Evolutionary conservation across 2,888 invertebrate species (phyloP).

Genomic region (Eupeodes luniger): DNA sequence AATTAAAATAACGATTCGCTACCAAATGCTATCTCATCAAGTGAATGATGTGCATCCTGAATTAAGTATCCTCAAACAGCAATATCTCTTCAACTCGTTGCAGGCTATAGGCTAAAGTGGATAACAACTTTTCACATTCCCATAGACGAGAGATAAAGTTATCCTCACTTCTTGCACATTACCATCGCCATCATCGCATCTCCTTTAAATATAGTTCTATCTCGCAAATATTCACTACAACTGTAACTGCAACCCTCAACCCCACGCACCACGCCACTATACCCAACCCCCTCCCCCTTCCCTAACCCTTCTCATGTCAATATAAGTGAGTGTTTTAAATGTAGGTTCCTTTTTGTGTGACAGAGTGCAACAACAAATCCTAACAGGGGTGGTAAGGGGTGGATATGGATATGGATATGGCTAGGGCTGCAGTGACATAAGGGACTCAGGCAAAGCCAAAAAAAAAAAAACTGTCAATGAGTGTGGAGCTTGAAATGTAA

Average conservation of each 20-base stretch:
- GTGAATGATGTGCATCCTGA: constrained; percentile 63
- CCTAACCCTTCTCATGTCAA: neutral
- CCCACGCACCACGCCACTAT: too few relatives aligned
- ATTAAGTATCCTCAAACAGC: constrained; percentile 70
- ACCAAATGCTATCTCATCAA: constrained; percentile 68
- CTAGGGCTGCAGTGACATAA: neutral
- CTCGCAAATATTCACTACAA: neutral
- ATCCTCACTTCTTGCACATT: constrained; percentile 32
- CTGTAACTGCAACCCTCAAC: neutral
- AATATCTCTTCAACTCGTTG: constrained; percentile 55
- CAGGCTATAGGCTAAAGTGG: constrained; percentile 33
- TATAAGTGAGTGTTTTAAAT: neutral
- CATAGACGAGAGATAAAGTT: constrained; percentile 45
- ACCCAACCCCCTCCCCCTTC: neutral
- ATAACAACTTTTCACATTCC: constrained; percentile 57
- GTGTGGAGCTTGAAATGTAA: constrained; percentile 6
- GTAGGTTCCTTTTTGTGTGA: neutral
- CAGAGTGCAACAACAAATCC: constrained; percentile 29
- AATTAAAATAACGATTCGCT: constrained; percentile 70
- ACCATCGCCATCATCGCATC: neutral
- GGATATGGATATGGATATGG: neutral
- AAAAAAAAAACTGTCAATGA: constrained; percentile 40
- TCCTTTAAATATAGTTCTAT: constrained; percentile 1
- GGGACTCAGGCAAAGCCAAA: constrained; percentile 10
- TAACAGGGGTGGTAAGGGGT: neutral